Base-by-base conservation (phyloP, 2,888 invertebrate species). In the Linnaemya vulpina region DNA sequence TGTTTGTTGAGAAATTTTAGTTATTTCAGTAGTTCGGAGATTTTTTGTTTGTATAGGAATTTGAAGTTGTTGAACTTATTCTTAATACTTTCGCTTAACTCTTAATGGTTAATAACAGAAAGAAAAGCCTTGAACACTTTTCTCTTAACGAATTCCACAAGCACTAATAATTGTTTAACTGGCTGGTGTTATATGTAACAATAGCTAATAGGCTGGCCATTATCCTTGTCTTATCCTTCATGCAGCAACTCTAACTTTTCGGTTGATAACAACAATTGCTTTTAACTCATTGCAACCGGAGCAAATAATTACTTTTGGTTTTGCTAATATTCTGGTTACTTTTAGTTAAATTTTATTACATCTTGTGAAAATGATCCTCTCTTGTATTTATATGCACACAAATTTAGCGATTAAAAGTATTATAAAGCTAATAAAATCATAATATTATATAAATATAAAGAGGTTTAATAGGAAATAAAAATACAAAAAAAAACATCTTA, bases 271-370 rank as follows among this genome's bases (percentile, higher is more conserved):
- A 30, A 58, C 55, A 30, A 30, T 40, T 58, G 13, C 17, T 17
- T 38, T 53, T 35, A 73, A 79, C 22, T 58, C 79, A 73, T 73
- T 55, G 63, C 62, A 81, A 81, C 74, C 81, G 46, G n/a, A 81
- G 43, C 62, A 77, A 65, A 74, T 84, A 81, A 81, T 84, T 74
- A 81, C 84, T 84, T 84, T 78, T 55, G 68, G 74, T 67, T 80
- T 84, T 77, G 58, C 58, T 40, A 38, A 62, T 74, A 17, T 67
- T 63, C 60, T 73, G 67, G 40, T 78, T 78, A 68, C 51, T 51
- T 81, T 75, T 60, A 49, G 53, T 25, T 73, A 38, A 40, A 65
- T 15, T 83, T 83, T 83, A 78, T 78, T 51, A 11, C 77, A 53
- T 43, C 13, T 43, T 60, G 68, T 77, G 78, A 83, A 83, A 67